Evolutionary conservation across 2,113 vertebrate genomes (phyloP).

Genomic region (Platysternon megacephalum): DNA sequence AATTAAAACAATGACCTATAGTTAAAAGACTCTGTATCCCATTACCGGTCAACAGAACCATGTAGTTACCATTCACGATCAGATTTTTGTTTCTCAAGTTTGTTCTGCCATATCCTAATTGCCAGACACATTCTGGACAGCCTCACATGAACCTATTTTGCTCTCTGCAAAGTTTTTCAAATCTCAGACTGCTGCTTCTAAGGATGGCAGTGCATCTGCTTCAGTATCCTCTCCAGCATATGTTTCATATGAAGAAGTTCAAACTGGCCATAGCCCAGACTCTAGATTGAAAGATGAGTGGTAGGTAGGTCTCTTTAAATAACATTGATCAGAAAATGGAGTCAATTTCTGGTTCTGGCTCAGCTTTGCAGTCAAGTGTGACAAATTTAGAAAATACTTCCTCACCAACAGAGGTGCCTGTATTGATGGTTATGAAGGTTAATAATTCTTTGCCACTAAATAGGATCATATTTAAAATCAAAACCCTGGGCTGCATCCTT

Average conservation of each 20-base stretch:
- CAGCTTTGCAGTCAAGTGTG: neutral
- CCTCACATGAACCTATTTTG: neutral
- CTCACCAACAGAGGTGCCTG: neutral
- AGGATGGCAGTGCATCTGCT: neutral
- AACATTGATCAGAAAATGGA: neutral
- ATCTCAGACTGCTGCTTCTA: neutral
- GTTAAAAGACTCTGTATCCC: neutral
- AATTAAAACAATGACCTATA: neutral
- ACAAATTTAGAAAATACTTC: neutral
- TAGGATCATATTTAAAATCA: neutral
- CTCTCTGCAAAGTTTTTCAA: neutral
- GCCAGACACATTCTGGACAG: neutral
- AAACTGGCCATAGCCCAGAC: neutral
- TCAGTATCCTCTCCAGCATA: neutral
- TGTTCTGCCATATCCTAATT: neutral
- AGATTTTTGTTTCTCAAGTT: neutral
- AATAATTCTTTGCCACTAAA: neutral
- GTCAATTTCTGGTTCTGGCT: neutral
- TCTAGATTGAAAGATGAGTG: neutral
- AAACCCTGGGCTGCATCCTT: neutral
- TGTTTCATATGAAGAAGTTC: neutral
- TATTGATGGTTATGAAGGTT: neutral
- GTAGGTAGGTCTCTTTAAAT: neutral
- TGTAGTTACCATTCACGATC: neutral
- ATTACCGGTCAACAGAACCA: neutral